Evolutionary conservation across 2,888 invertebrate genomes (phyloP).

Genomic region (Erebia ligea): DNA sequence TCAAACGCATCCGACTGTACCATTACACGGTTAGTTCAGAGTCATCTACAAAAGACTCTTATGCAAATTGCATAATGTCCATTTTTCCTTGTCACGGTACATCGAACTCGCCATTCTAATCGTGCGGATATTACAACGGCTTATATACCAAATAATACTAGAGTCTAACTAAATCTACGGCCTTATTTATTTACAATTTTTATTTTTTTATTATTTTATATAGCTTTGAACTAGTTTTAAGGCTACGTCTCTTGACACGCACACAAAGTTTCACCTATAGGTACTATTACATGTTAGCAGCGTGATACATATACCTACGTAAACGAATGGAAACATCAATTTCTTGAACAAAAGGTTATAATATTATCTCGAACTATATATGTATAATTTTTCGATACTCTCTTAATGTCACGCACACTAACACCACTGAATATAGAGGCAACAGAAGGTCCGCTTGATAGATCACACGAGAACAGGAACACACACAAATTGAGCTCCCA

Average conservation of each 20-base stretch:
- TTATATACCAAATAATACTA: slow-evolving; percentile 67
- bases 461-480: background rate
- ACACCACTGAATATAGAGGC: slow-evolving; percentile 47
- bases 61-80: background rate
- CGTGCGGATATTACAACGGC: slow-evolving; percentile 62
- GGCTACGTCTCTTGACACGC: slow-evolving; percentile 79
- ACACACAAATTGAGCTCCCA: background rate
- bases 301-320: slow-evolving; percentile 50
- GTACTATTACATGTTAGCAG: slow-evolving; percentile 62
- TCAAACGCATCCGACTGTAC: slow-evolving; percentile 35
- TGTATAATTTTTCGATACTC: slow-evolving; percentile 27
- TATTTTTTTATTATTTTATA: slow-evolving; percentile 62
- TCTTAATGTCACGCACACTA: slow-evolving; percentile 64
- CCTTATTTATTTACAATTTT: slow-evolving; percentile 70
- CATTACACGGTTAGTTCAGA: slow-evolving; percentile 14
- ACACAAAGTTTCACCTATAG: slow-evolving; percentile 64
- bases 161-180: slow-evolving; percentile 71
- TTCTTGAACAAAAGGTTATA: slow-evolving; percentile 32
- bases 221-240: slow-evolving; percentile 83
- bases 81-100: slow-evolving; percentile 45
- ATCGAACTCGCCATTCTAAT: slow-evolving; percentile 52
- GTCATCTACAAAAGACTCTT: background rate
- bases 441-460: background rate
- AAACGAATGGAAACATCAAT: slow-evolving; percentile 41
- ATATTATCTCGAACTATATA: background rate